Base-by-base conservation (phyloP, 2,797 vertebrate species). In the Kryptolebias ocellatus region DNA sequence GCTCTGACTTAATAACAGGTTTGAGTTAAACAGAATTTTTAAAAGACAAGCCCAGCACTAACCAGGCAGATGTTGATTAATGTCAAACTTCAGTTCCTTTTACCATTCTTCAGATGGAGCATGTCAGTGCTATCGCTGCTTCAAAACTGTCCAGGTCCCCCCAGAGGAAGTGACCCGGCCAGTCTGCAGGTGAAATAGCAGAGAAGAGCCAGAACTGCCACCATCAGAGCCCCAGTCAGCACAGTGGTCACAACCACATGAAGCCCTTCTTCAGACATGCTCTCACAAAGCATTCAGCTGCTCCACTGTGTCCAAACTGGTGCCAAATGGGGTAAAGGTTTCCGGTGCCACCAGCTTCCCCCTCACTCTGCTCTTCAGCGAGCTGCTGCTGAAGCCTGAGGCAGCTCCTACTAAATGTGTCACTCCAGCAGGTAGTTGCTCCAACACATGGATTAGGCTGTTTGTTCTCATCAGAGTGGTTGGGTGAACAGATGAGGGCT, bases 121-220 rank as follows among this genome's bases (percentile, higher is more conserved):
- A 29, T 39, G 18, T 8, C 31, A 53, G 24, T n/a, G 4, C 27
- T 46, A 10, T 39, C n/a, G 28, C 14, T 29, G 51, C 4, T 5
- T 27, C 11, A 51, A 9, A 94, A 89, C 5, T 44, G 64, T 18
- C 86, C 79, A 2, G 92, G 92, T 53, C 93, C 84, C 16, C 90
- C 91, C 42, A 89, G 8, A 18, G 91, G 90, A 58, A 90, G 18
- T 0, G 84, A 70, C 50, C 80, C 70, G 0, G 91, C 88, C 79
- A 95, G 82, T 42, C 94, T 90, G 89, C 94, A 95, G 79, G 84
- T 93, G 52, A 94, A 94, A 81, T 70, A 95, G 80, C 94, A 95
- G 9, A 95, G 88, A 57, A 94, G 61, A 0, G 51, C 73, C 37
- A 94, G 52, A 20, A 92, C 89, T 0, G 74, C 81, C 10, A 91